Base-by-base conservation (phyloP, 2,888 invertebrate species). In the Leucoptera coffeella region DNA sequence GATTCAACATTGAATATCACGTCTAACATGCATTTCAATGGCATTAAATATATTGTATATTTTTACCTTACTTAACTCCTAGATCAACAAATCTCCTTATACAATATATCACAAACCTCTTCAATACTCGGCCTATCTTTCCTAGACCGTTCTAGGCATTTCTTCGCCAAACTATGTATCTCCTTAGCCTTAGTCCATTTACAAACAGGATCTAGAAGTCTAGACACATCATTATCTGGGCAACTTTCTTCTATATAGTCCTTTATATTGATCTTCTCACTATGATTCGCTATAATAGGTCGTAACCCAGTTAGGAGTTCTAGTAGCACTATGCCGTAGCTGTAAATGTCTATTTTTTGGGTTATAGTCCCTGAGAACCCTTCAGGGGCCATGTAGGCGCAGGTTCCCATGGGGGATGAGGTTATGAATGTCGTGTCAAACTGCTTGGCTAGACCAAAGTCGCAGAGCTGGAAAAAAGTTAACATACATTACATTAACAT, bases 301-400 rank as follows among this genome's bases (percentile, higher is more conserved):
- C 76, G 69, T 25, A 82, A 53, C 4, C 85, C 83, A 15, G 85
- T 85, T 21, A 85, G 47, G 11, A 85, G 44, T 51, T 88, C 86
- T 22, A 85, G 48, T 11, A 86, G 43, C 2, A 86, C 86, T 32
- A 87, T 80, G 2, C 87, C 88, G 61, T 77, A 85, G 44, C 85
- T 84, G 47, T 78, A 87, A 3, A 83, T 75, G 45, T 88, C 88
- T 36, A 80, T 72, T 58, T 85, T 83, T 12, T 79, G 74, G n/a
- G 85, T 83, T 24, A 82, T 65, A 30, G 78, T 80, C 6, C 79
- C 82, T 19, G 72, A 73, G 37, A 77, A 75, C 14, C 80, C 78
- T 57, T 88, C 86, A 1, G 80, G 81, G n/a, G 86, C 77, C 80
- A 85, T 82, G 48, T 87, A 87, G 0, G 82, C 82, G 4, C 71